Conservation (phyloP, 2,797 vertebrate species). For the Rhynchotus rufescens region DNA sequence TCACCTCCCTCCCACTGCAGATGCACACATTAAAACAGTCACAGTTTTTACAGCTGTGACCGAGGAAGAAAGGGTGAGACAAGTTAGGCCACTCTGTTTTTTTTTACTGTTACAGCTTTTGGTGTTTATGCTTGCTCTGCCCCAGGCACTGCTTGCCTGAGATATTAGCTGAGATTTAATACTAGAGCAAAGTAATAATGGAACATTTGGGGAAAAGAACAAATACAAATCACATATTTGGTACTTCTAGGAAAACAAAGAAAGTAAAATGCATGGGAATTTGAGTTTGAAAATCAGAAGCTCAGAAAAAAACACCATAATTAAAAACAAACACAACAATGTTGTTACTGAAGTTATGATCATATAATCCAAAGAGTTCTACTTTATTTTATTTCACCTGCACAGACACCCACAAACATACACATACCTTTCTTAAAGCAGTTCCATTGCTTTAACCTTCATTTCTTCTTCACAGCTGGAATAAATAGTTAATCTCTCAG, state of each 20-base stretch:
- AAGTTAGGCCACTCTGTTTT: background rate
- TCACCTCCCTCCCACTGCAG: background rate
- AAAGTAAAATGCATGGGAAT: background rate
- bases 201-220: background rate
- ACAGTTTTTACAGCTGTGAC: background rate
- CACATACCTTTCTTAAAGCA: background rate
- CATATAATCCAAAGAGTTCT: conserved; percentile 25
- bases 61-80: background rate
- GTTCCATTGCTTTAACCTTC: conserved; percentile 68
- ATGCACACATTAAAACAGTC: conserved; percentile 4
- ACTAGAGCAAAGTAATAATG: conserved; percentile 38
- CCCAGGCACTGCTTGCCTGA: background rate
- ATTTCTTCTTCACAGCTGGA: conserved; percentile 76
- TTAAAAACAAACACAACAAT: background rate
- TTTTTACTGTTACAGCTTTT: background rate
- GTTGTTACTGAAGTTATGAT: conserved; percentile 31
- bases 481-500: conserved; percentile 75
- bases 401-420: background rate
- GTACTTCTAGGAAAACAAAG: background rate
- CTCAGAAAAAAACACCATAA: background rate
- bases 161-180: conserved; percentile 22
- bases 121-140: background rate
- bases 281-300: conserved; percentile 6
- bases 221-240: conserved; percentile 1
- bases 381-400: conserved; percentile 11